Conservation (phyloP, 2,888 invertebrate genomes). For the Deroplatys truncata region DNA sequence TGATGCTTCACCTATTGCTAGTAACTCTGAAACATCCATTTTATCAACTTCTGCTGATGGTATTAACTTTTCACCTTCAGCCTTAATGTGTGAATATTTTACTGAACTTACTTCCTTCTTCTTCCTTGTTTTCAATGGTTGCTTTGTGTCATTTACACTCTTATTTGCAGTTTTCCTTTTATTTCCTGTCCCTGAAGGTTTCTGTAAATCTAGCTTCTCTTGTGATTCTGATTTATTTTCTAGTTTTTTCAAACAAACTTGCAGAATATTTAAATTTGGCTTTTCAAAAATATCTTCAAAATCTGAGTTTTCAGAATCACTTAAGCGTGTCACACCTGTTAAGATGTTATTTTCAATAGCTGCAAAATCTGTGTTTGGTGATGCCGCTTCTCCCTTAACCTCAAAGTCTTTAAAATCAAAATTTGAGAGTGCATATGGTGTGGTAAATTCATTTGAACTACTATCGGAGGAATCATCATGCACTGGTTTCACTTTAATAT, state of each 20-base stretch:
- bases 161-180: neutral
- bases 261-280: neutral
- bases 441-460: conserved; percentile 50
- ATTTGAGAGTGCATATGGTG: conserved; percentile 52
- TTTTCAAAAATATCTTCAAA: neutral
- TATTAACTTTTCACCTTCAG: conserved; percentile 23
- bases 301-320: conserved; percentile 37
- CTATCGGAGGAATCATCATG: conserved; percentile 43
- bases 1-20: conserved; percentile 60
- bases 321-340: conserved; percentile 38
- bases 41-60: conserved; percentile 33
- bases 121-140: conserved; percentile 22
- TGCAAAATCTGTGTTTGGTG: conserved; percentile 33
- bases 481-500: neutral
- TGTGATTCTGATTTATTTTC: conserved; percentile 12
- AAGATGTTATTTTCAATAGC: conserved; percentile 42
- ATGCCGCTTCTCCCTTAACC: conserved; percentile 27
- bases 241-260: neutral
- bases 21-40: conserved; percentile 57
- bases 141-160: neutral
- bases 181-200: neutral
- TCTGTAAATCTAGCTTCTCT: neutral
- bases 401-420: conserved; percentile 53
- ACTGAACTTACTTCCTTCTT: conserved; percentile 43
- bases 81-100: conserved; percentile 41